These are phyloP conservation scores for Ips typographus DNA, from an alignment of 1,140 invertebrate genomes.

Conservation along the genomic window DNA sequence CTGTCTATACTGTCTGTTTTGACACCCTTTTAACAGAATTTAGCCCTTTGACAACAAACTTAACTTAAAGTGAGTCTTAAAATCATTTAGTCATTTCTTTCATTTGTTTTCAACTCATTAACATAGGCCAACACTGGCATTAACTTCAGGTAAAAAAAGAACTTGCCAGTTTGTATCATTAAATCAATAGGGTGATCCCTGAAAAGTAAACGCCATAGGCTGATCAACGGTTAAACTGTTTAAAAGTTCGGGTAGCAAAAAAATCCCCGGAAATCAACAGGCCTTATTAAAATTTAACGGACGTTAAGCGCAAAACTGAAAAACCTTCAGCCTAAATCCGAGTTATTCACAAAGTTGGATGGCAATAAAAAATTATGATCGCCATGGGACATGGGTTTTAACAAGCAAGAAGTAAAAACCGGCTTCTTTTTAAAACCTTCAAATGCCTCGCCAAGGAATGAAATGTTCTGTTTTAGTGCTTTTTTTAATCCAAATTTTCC, in stretches of 20 bases:
- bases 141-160: no score
- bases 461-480: neutral
- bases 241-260: neutral
- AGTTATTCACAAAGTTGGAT: neutral
- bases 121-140: no score
- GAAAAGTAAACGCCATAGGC: no score
- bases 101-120: no score
- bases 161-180: no score
- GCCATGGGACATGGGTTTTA: conserved; percentile 1
- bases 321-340: neutral
- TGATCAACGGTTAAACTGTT: no score
- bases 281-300: neutral
- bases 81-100: no score
- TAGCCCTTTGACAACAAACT: no score
- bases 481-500: neutral
- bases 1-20: no score
- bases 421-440: conserved; percentile 1
- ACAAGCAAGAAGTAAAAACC: conserved; percentile 2
- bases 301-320: conserved; percentile 1
- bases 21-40: no score
- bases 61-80: no score
- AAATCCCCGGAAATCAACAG: neutral
- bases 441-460: neutral
- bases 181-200: no score
- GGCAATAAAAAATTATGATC: conserved; percentile 4